Conservation (phyloP, 1,140 invertebrate species). For the Rhopalosiphum maidis region DNA sequence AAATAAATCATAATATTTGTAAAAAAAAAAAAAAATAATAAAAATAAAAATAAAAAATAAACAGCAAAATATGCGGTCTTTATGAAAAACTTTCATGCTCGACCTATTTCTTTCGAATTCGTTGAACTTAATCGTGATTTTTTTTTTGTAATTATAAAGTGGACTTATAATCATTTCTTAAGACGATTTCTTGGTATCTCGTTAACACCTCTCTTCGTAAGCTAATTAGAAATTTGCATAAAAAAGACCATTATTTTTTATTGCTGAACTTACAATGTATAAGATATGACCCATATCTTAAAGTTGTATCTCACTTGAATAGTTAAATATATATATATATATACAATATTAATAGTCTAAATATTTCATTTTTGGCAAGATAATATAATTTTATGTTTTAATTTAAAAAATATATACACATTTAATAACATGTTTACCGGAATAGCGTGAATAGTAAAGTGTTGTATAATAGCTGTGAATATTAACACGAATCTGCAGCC, state of each 20-base stretch:
- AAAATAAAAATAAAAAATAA: background rate
- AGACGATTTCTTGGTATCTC: background rate
- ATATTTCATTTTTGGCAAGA: background rate
- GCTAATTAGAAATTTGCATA: background rate
- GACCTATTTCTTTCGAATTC: background rate
- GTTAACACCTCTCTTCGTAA: background rate
- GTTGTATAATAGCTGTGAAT: no score
- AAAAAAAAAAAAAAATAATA: background rate
- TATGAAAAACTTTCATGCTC: background rate
- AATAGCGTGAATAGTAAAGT: no score
- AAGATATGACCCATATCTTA: background rate
- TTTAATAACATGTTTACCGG: background rate
- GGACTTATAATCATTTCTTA: background rate
- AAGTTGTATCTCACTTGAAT: background rate
- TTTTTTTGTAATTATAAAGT: background rate
- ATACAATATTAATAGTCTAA: background rate
- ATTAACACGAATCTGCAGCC: no score
- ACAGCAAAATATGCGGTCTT: background rate
- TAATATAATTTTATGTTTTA: background rate
- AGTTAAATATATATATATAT: background rate
- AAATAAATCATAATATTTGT: background rate
- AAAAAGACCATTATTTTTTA: background rate
- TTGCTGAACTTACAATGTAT: background rate
- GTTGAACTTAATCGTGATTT: background rate
- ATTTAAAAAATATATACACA: background rate